Evolutionary conservation across 2,797 vertebrate genomes (phyloP).

Genomic region (Esox masquinongy): DNA sequence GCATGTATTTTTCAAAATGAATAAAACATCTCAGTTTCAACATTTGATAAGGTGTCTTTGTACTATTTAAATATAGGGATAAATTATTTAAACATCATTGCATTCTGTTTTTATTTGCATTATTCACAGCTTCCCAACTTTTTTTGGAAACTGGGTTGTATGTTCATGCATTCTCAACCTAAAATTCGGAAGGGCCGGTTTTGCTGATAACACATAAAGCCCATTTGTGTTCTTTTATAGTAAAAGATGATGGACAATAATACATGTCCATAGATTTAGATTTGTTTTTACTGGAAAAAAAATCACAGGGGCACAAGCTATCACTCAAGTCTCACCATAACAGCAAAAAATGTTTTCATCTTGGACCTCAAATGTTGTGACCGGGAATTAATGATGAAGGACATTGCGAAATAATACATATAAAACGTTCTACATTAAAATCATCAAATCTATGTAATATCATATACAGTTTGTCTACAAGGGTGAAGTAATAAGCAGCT

Average conservation of each 20-base stretch:
- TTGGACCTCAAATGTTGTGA: too few relatives aligned
- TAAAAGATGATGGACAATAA: neutral
- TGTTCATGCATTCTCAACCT: neutral
- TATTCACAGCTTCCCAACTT: too few relatives aligned
- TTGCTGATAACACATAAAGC: neutral
- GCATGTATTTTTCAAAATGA: too few relatives aligned
- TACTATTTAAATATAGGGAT: too few relatives aligned
- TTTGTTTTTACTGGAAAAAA: neutral
- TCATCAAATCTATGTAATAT: neutral
- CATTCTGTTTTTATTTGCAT: too few relatives aligned
- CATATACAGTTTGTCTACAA: neutral
- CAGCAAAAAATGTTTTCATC: too few relatives aligned
- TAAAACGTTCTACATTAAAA: neutral
- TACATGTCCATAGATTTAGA: neutral
- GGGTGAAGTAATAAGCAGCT: neutral
- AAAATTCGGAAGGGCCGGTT: neutral
- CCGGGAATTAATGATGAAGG: neutral
- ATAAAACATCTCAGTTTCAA: too few relatives aligned
- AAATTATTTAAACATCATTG: too few relatives aligned
- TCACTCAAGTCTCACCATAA: too few relatives aligned
- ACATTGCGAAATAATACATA: neutral
- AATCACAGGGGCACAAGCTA: neutral
- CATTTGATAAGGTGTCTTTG: too few relatives aligned
- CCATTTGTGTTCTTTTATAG: neutral
- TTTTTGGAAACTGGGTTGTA: too few relatives aligned